Conservation (phyloP, 2,888 invertebrate species). For the Chelonus formosanus region DNA sequence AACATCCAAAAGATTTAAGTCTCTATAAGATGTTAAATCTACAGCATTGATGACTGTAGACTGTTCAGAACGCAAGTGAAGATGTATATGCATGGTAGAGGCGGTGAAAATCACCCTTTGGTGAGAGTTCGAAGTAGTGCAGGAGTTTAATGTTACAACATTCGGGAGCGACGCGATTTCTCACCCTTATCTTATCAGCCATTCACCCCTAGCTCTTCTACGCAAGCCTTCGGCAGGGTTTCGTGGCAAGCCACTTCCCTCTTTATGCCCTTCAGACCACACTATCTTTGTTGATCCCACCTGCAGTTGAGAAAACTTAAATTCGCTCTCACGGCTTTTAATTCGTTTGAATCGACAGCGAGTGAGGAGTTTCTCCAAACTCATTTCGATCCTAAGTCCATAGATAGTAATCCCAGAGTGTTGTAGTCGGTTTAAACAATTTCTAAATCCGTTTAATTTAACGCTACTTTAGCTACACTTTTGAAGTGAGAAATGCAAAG, state of each 20-base stretch:
- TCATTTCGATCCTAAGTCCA: slow-evolving; percentile 20
- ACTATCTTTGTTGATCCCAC: slow-evolving; percentile 29
- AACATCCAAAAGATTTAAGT: too few relatives aligned
- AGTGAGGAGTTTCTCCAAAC: slow-evolving; percentile 29
- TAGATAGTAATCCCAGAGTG: too few relatives aligned
- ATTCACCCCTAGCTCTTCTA: slow-evolving; percentile 18
- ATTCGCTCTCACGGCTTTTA: slow-evolving; percentile 32
- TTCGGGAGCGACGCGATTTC: slow-evolving; percentile 59
- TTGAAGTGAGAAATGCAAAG: too few relatives aligned
- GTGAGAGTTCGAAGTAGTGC: too few relatives aligned
- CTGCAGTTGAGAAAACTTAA: slow-evolving; percentile 32
- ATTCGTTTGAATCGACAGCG: slow-evolving; percentile 32
- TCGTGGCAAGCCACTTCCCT: slow-evolving; percentile 20
- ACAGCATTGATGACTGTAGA: too few relatives aligned
- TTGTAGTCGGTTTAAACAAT: too few relatives aligned
- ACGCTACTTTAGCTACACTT: too few relatives aligned
- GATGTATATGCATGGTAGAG: too few relatives aligned
- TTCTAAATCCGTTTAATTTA: too few relatives aligned
- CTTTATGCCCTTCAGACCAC: slow-evolving; percentile 12
- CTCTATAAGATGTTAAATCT: too few relatives aligned
- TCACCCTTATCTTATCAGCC: slow-evolving; percentile 61
- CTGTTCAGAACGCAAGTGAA: too few relatives aligned
- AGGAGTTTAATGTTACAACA: slow-evolving; percentile 43
- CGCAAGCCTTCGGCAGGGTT: slow-evolving; percentile 15
- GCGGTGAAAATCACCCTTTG: too few relatives aligned